These are phyloP conservation scores for Drosophila ambigua DNA, from an alignment of 1,140 invertebrate genomes.

Conservation along the genomic window DNA sequence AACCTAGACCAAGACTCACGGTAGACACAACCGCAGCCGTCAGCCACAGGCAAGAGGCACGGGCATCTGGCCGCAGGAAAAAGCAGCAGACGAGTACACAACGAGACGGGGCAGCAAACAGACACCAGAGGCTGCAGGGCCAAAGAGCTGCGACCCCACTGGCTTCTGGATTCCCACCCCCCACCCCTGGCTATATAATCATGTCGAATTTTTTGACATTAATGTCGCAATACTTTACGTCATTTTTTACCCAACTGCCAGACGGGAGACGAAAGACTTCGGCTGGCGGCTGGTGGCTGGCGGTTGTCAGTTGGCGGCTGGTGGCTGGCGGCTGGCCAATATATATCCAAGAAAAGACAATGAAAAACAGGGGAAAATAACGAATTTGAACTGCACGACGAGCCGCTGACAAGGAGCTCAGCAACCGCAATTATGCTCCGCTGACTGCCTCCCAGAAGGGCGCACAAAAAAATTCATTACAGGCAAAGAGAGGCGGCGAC, in stretches of 20 bases:
- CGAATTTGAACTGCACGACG: constrained; percentile 42
- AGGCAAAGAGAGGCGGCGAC: constrained; percentile 7
- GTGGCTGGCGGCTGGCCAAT: constrained; percentile 56
- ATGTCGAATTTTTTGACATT: constrained; percentile 63
- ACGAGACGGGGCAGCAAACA: constrained; percentile 17
- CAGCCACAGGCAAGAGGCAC: constrained; percentile 20
- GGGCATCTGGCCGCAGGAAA: constrained; percentile 19
- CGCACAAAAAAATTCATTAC: constrained; percentile 67
- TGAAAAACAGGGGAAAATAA: constrained; percentile 12
- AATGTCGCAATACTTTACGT: constrained; percentile 59
- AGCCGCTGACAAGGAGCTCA: constrained; percentile 64
- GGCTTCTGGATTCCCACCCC: constrained; percentile 12
- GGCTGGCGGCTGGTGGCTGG: no score
- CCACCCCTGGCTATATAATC: constrained; percentile 49
- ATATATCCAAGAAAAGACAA: constrained; percentile 37
- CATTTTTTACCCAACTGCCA: constrained; percentile 42
- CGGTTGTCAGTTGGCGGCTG: no score
- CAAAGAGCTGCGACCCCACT: constrained; percentile 12
- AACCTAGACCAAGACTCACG: constrained; percentile 15
- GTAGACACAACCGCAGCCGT: constrained; percentile 14
- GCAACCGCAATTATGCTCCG: constrained; percentile 67
- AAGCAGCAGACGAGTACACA: background rate
- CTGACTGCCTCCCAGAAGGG: constrained; percentile 35
- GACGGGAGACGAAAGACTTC: no score
- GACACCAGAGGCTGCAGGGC: constrained; percentile 21